Evolutionary conservation across 2,797 vertebrate species (phyloP), one percentile per base, ranked within the genome.

Genomic region (Coluber constrictor): DNA sequence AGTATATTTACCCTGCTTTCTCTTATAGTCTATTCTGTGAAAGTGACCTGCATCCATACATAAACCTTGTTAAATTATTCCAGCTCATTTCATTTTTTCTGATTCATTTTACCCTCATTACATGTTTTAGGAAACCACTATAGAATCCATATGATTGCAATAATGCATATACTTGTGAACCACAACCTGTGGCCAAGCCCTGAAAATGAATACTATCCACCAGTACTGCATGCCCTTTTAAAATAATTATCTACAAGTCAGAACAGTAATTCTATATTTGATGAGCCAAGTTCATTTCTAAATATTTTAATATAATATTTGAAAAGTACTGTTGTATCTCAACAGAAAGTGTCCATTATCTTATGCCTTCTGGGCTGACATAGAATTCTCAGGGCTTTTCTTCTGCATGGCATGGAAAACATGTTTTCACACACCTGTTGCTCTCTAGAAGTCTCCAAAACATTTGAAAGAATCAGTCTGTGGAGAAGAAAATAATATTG

Each of bases 61-160:
- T 47, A 91, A 83, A 51, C 25, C 20, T 79, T 86, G n/a, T 91
- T 63, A 86, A 86, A 61, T 83, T 83, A 12, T 60, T 88, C 55
- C 87, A 43, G 27, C 32, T 90, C 27, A 59, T 25, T 97, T 95
- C 95, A 95, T 95, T 95, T 92, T 96, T 95, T 94, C 92, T 93
- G 57, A 96, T 89, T 96, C 96, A 96, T 98, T 98, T 98, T 94
- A 97, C 97, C 97, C 97, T 98, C 97, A 98, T 98, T 98, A 97
- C 97, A 96, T 88, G 15, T 96, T 96, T 91, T 89, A 93, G 32
- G 25, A 79, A 91, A 79, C 32, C 27, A 91, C 79, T 96, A 9
- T 59, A 90, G 11, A 55, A 32, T 63, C 88, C 18, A 32, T 90
- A 83, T 96, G 96, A 56, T 57, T 93, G 96, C 97, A 98, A 97